A percentile compares a stretch with the other conserved stretches of the same genome.
These are phyloP conservation scores for Beris chalybata DNA, from an alignment of 2,888 invertebrate genomes.

Conservation along the genomic window DNA sequence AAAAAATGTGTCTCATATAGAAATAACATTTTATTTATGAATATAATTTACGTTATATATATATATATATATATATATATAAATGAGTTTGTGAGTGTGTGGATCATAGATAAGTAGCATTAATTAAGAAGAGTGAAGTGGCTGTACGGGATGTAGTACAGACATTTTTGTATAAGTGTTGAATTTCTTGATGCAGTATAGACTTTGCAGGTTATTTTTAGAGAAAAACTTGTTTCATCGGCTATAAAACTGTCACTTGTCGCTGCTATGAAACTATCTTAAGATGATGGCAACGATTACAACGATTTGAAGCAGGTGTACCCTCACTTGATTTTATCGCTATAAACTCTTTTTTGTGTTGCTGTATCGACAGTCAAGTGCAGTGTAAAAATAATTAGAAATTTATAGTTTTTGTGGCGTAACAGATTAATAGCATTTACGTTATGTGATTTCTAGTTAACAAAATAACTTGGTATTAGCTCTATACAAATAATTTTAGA, in stretches of 20 bases:
- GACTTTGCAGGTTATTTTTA: slow-evolving; percentile 24
- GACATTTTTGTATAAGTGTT: not conserved
- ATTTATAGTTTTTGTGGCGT: too few species aligned
- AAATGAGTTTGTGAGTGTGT: too few species aligned
- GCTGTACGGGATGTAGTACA: not conserved
- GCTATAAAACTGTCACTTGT: slow-evolving; percentile 34
- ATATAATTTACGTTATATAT: not conserved
- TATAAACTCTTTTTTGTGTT: too few species aligned
- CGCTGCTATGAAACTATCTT: slow-evolving; percentile 31
- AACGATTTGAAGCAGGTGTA: slow-evolving; percentile 28
- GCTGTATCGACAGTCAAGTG: too few species aligned
- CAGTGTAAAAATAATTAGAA: too few species aligned
- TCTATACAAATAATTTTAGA: too few species aligned
- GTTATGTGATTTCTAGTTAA: too few species aligned
- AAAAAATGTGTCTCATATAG: not conserved
- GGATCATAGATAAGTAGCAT: not conserved
- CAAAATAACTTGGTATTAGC: too few species aligned
- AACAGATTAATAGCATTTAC: too few species aligned
- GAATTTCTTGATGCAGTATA: too few species aligned
- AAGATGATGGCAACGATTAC: slow-evolving; percentile 24
- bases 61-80: not conserved
- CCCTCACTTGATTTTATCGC: not conserved
- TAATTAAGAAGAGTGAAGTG: slow-evolving; percentile 2
- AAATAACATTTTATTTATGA: slow-evolving; percentile 11
- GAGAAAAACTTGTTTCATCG: slow-evolving; percentile 25